These are phyloP conservation scores for Agrilus biguttatus DNA, from an alignment of 2,888 invertebrate species.

Conservation along the genomic window DNA sequence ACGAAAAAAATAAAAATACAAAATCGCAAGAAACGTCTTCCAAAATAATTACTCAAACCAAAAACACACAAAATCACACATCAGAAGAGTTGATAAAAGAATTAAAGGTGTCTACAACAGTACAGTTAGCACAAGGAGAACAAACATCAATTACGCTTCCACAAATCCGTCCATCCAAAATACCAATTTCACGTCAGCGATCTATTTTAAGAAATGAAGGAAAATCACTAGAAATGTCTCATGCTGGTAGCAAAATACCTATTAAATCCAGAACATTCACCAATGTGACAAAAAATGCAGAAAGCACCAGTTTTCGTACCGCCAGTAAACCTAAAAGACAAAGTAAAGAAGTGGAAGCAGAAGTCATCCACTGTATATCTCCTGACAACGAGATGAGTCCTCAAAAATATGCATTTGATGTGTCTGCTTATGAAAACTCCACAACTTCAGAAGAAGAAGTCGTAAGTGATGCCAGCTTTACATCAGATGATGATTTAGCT, in stretches of 20 bases:
- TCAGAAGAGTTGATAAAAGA: conserved; percentile 2
- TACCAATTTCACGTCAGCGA: conserved; percentile 25
- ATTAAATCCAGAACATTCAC: conserved; percentile 11
- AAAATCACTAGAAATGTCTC: conserved; percentile 14
- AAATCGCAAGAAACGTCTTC: neutral
- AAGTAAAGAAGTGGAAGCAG: neutral
- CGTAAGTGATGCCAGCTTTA: conserved; percentile 4
- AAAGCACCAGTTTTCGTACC: conserved; percentile 2
- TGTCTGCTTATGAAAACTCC: neutral
- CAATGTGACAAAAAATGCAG: neutral
- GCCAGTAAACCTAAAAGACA: neutral
- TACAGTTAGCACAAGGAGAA: conserved; percentile 23
- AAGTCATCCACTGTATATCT: neutral
- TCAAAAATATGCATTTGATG: neutral
- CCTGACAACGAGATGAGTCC: neutral
- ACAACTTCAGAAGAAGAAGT: conserved; percentile 6
- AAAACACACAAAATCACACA: too few relatives aligned
- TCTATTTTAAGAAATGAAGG: conserved; percentile 19
- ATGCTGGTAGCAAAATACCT: conserved; percentile 21
- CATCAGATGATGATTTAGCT: conserved; percentile 1
- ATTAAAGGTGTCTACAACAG: conserved; percentile 19
- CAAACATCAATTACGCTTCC: conserved; percentile 16
- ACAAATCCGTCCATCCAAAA: conserved; percentile 22
- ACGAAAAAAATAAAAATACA: neutral
- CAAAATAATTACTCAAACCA: too few relatives aligned